A percentile compares a stretch with the other conserved stretches of the same genome.
Evolutionary conservation across 2,888 invertebrate genomes (phyloP).

Genomic region (Coenonympha glycerion): DNA sequence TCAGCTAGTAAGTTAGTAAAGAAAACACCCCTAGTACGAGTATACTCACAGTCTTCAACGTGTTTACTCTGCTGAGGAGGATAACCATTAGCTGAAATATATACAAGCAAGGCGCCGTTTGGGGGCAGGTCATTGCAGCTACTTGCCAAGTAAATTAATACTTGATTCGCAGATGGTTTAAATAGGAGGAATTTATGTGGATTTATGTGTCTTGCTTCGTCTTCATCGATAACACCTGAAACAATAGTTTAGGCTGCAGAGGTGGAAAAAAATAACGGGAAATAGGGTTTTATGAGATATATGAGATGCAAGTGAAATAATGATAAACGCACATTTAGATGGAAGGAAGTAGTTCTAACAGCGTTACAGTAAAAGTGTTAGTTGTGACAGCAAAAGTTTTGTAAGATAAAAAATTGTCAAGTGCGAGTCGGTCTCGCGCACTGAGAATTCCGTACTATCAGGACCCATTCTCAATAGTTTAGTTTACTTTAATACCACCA

Average conservation of each 20-base stretch:
- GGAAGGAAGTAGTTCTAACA: too few relatives aligned
- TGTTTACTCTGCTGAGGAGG: slow-evolving; percentile 86
- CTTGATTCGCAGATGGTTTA: slow-evolving; percentile 95
- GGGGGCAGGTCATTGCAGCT: slow-evolving; percentile 95
- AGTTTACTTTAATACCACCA: too few relatives aligned
- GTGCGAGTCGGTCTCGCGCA: too few relatives aligned
- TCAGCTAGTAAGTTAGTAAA: too few relatives aligned
- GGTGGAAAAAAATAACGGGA: too few relatives aligned
- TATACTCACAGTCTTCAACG: slow-evolving; percentile 87
- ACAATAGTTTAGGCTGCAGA: slow-evolving; percentile 1
- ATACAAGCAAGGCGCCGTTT: slow-evolving; percentile 92
- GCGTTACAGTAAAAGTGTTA: neutral
- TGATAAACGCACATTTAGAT: too few relatives aligned
- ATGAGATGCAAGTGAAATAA: too few relatives aligned
- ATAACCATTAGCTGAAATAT: slow-evolving; percentile 95
- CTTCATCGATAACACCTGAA: slow-evolving; percentile 31
- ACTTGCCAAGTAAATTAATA: slow-evolving; percentile 92
- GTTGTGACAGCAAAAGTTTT: neutral
- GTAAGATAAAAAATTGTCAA: too few relatives aligned
- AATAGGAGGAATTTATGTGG: slow-evolving; percentile 97
- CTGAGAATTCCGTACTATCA: too few relatives aligned
- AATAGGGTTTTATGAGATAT: too few relatives aligned
- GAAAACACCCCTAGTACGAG: too few relatives aligned
- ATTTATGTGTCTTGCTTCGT: slow-evolving; percentile 67
- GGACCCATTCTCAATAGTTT: too few relatives aligned